phyloP scores from a whole-genome alignment of 2,797 vertebrate genomes.

The Xiphorhynchus erythropygius region DNA sequence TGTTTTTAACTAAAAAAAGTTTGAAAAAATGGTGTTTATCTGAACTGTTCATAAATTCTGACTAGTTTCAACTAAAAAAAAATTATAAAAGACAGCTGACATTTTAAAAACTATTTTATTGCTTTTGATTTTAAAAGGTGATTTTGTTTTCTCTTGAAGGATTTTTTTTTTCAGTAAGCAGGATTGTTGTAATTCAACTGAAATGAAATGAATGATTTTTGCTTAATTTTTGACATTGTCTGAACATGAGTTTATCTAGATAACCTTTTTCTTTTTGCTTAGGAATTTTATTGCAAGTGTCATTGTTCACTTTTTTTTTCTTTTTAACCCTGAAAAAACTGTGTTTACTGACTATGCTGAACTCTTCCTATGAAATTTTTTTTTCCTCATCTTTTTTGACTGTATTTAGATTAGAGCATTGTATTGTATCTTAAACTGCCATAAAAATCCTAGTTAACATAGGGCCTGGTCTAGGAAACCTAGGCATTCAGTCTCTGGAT shows the following conservation, averaged over 20 bases:
- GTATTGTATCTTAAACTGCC: neutral
- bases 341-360: neutral
- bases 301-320: rapidly evolving
- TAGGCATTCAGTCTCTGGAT: neutral
- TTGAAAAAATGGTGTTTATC: rapidly evolving
- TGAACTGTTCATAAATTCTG: neutral
- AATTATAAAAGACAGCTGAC: neutral
- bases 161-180: neutral
- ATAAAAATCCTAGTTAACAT: neutral
- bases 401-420: neutral
- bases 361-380: neutral
- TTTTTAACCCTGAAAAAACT: neutral
- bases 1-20: neutral
- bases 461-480: neutral
- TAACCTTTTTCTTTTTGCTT: neutral
- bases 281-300: neutral
- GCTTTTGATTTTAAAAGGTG: neutral
- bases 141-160: neutral
- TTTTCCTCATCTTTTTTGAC: neutral
- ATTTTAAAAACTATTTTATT: neutral
- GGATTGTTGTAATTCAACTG: neutral
- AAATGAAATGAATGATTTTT: neutral
- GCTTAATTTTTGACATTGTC: neutral
- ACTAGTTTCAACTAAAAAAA: neutral
- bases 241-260: neutral